Evolutionary conservation across 2,113 vertebrate genomes (phyloP).

Genomic region (Engystomops pustulosus): DNA sequence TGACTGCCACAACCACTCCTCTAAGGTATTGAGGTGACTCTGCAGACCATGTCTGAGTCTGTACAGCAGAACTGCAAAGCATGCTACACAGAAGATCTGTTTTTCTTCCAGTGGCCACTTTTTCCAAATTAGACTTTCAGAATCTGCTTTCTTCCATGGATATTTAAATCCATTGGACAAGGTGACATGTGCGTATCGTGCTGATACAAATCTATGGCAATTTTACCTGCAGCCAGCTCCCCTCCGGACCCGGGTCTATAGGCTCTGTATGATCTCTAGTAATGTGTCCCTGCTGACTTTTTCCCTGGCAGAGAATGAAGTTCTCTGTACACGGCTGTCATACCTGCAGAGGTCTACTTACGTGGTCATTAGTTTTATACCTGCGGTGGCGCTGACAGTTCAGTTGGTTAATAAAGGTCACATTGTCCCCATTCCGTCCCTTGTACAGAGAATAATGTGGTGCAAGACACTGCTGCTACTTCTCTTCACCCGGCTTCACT

Average conservation of each 20-base stretch:
- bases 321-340: slow-evolving; percentile 1
- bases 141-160: neutral
- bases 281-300: neutral
- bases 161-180: no score
- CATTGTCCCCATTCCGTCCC: slow-evolving; percentile 80
- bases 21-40: neutral
- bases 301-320: slow-evolving; percentile 4
- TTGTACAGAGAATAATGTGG: slow-evolving; percentile 76
- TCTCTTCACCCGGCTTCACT: slow-evolving; percentile 63
- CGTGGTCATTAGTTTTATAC: slow-evolving; percentile 44
- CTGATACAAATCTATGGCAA: neutral
- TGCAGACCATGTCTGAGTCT: neutral
- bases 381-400: slow-evolving; percentile 42
- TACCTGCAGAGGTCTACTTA: neutral
- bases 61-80: neutral
- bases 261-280: neutral
- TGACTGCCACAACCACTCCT: neutral
- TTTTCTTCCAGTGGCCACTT: no score
- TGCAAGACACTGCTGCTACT: slow-evolving; percentile 79
- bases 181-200: no score
- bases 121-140: no score
- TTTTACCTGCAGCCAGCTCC: neutral
- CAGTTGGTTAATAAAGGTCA: slow-evolving; percentile 87
- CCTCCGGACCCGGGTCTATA: neutral
- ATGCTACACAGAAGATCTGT: no score